Evolutionary conservation across 2,888 invertebrate species (phyloP).

Genomic region (Abrostola tripartita): DNA sequence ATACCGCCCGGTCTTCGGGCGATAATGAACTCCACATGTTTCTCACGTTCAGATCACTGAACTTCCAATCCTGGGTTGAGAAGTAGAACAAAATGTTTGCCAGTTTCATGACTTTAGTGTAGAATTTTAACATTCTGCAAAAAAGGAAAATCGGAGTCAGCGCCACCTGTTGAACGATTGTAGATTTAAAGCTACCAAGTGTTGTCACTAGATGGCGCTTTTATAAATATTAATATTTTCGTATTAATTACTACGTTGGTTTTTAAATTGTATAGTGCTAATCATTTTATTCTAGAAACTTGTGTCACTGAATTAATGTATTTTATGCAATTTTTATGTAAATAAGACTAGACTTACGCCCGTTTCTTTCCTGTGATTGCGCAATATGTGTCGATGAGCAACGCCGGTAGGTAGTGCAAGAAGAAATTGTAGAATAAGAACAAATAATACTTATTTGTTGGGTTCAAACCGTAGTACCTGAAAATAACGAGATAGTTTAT

Average conservation of each 20-base stretch:
- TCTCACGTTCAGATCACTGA: conserved; percentile 89
- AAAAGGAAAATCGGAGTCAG: background rate
- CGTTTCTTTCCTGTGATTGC: conserved; percentile 88
- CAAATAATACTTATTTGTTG: conserved; percentile 88
- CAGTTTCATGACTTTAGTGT: conserved; percentile 92
- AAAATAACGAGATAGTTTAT: conserved; percentile 10
- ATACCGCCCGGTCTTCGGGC: conserved; percentile 88
- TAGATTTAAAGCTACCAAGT: background rate
- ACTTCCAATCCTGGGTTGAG: conserved; percentile 93
- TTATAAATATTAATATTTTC: background rate
- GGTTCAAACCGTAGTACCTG: conserved; percentile 90
- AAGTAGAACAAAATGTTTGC: conserved; percentile 93
- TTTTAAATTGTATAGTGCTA: background rate
- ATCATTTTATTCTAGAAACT: too few species aligned
- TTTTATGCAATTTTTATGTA: too few species aligned
- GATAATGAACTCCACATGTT: conserved; percentile 88
- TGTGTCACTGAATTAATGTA: too few species aligned
- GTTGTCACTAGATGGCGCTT: background rate
- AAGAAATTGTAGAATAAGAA: conserved; percentile 90
- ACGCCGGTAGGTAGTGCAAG: conserved; percentile 90
- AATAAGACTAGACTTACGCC: conserved; percentile 82
- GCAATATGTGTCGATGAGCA: conserved; percentile 88
- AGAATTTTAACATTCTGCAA: conserved; percentile 92
- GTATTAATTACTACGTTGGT: background rate
- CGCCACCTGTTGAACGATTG: background rate